Evolutionary conservation across 2,113 vertebrate genomes (phyloP).

Genomic region (Anolis carolinensis): DNA sequence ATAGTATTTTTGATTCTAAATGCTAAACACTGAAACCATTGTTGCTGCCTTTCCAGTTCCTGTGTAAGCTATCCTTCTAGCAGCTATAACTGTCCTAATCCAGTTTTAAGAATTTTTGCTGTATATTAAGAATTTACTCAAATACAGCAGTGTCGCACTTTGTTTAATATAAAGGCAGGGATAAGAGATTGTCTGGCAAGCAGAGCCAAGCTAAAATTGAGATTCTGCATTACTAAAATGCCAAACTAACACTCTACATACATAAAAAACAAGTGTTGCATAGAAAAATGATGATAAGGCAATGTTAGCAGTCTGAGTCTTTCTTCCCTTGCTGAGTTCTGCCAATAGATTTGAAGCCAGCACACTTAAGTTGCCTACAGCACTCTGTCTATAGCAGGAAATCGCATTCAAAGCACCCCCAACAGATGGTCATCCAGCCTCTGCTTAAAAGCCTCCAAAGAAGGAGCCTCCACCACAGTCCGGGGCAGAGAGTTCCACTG

Average conservation of each 20-base stretch:
- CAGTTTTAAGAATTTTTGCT: too few species aligned
- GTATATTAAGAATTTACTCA: not conserved
- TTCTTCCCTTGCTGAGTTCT: not conserved
- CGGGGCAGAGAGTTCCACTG: too few species aligned
- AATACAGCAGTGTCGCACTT: not conserved
- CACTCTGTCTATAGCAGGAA: not conserved
- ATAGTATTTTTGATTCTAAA: not conserved
- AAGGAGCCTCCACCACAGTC: too few species aligned
- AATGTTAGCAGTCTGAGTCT: not conserved
- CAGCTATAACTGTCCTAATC: not conserved
- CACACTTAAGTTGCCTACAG: not conserved
- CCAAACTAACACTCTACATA: conserved; percentile 9
- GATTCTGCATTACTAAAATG: not conserved
- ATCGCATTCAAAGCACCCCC: too few species aligned
- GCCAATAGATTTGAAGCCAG: not conserved
- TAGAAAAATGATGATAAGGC: not conserved
- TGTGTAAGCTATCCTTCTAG: not conserved
- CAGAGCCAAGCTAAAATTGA: not conserved
- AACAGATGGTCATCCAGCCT: too few species aligned
- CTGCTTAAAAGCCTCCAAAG: too few species aligned
- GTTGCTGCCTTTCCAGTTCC: not conserved
- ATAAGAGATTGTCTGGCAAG: not conserved
- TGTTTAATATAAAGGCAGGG: not conserved
- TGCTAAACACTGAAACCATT: not conserved
- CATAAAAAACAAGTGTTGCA: not conserved